Conservation (phyloP, 2,888 invertebrate genomes). For the Anoncus sp. region DNA sequence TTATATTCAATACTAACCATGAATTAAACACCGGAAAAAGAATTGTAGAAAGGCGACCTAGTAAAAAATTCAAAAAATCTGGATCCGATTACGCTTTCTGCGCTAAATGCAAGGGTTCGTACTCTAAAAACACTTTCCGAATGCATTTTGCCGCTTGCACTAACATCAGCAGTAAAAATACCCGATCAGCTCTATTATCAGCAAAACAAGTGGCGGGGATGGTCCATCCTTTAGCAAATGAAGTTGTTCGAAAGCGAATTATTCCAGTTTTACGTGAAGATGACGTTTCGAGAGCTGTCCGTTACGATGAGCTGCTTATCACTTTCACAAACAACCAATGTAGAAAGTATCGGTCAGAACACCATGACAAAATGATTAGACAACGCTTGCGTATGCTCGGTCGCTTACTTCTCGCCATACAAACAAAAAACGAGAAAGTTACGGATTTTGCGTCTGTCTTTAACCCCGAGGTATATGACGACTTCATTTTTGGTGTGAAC, state of each 20-base stretch:
- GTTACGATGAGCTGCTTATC: slow-evolving; percentile 56
- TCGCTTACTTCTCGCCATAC: slow-evolving; percentile 45
- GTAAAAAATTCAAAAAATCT: slow-evolving; percentile 13
- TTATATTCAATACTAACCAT: slow-evolving; percentile 38
- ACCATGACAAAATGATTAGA: slow-evolving; percentile 53
- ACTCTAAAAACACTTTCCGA: slow-evolving; percentile 54
- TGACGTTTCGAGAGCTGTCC: slow-evolving; percentile 23
- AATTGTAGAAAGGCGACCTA: slow-evolving; percentile 44
- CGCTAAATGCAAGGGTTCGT: slow-evolving; percentile 60
- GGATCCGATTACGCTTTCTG: slow-evolving; percentile 58
- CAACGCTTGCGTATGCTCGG: slow-evolving; percentile 47
- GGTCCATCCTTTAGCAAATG: slow-evolving; percentile 28
- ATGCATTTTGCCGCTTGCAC: slow-evolving; percentile 55
- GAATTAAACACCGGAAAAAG: slow-evolving; percentile 40
- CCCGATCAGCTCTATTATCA: slow-evolving; percentile 15
- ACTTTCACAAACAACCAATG: slow-evolving; percentile 54
- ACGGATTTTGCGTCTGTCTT: slow-evolving; percentile 50
- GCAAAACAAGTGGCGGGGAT: slow-evolving; percentile 9
- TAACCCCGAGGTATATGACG: slow-evolving; percentile 33
- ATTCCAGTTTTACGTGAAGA: slow-evolving; percentile 55
- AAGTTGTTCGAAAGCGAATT: slow-evolving; percentile 28
- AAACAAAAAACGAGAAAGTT: slow-evolving; percentile 29
- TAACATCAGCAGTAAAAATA: slow-evolving; percentile 9
- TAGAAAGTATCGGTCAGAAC: slow-evolving; percentile 39
- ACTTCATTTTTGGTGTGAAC: slow-evolving; percentile 32